A percentile compares a stretch with the other conserved stretches of the same genome.
Evolutionary conservation across 2,113 vertebrate genomes (phyloP).

Genomic region (Cathartes aura): DNA sequence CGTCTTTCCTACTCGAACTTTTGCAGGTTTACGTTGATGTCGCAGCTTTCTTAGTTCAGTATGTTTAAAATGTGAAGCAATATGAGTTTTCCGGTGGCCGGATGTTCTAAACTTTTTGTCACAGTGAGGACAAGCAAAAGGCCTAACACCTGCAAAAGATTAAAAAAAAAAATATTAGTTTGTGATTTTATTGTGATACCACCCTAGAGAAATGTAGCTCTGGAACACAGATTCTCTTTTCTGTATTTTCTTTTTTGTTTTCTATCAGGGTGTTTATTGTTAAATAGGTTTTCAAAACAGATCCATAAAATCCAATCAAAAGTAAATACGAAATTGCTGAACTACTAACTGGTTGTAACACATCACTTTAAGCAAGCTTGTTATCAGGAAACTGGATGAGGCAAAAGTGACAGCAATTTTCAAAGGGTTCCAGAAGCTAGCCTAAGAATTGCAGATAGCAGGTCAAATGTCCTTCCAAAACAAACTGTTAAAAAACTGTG

Average conservation of each 20-base stretch:
- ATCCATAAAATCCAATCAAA: background rate
- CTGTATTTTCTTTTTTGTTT: background rate
- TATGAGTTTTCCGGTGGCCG: constrained; percentile 95
- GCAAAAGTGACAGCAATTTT: background rate
- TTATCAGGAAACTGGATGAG: background rate
- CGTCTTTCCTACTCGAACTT: constrained; percentile 86
- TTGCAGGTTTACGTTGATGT: constrained; percentile 89
- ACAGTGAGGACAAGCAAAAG: constrained; percentile 97
- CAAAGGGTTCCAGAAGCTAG: background rate
- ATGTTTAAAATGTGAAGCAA: constrained; percentile 96
- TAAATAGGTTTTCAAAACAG: background rate
- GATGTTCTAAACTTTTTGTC: constrained; percentile 98
- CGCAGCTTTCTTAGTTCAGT: constrained; percentile 90
- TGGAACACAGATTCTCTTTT: background rate
- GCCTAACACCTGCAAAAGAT: constrained; percentile 85
- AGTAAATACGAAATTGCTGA: background rate
- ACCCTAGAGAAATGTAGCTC: background rate
- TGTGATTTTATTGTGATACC: background rate
- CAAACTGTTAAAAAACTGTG: background rate
- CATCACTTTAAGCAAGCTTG: background rate
- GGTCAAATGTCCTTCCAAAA: background rate
- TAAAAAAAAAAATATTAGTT: background rate
- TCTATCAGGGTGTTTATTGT: background rate
- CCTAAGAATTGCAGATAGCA: background rate
- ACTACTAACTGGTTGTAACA: background rate